Conservation (phyloP, 2,888 invertebrate genomes). For the Noctua fimbriata region DNA sequence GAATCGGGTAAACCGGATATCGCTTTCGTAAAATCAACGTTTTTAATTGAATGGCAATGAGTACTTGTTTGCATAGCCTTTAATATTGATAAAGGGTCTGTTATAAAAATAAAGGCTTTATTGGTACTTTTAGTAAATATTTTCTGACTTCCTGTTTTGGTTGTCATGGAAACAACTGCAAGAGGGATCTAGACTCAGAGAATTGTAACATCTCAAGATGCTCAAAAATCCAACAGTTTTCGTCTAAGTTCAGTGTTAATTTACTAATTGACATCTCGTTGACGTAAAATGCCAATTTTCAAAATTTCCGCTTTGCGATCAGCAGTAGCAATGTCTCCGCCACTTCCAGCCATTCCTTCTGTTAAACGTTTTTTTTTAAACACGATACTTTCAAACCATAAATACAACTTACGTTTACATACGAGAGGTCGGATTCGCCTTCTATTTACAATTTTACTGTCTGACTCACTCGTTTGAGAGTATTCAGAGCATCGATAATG, state of each 20-base stretch:
- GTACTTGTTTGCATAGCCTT: background rate
- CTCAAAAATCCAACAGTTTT: background rate
- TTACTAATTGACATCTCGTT: background rate
- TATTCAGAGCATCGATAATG: constrained; percentile 73
- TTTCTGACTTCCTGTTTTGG: constrained; percentile 1
- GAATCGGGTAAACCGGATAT: background rate
- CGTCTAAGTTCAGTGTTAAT: background rate
- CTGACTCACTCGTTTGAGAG: constrained; percentile 73
- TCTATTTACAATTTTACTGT: constrained; percentile 70
- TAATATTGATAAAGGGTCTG: background rate
- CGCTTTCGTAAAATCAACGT: constrained; percentile 7
- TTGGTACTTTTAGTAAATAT: background rate
- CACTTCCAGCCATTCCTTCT: constrained; percentile 2
- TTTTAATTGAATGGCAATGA: constrained; percentile 19
- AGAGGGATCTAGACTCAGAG: background rate
- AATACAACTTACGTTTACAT: constrained; percentile 35
- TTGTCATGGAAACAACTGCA: background rate
- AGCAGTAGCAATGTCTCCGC: background rate
- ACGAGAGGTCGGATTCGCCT: constrained; percentile 46
- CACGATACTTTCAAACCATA: constrained; percentile 29
- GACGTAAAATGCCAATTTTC: background rate
- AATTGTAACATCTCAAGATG: background rate
- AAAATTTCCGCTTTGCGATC: background rate
- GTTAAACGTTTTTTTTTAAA: constrained; percentile 17
- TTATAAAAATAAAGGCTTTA: constrained; percentile 1